Base-by-base conservation (phyloP, 2,113 vertebrate species). In the Tupaia chinensis region DNA sequence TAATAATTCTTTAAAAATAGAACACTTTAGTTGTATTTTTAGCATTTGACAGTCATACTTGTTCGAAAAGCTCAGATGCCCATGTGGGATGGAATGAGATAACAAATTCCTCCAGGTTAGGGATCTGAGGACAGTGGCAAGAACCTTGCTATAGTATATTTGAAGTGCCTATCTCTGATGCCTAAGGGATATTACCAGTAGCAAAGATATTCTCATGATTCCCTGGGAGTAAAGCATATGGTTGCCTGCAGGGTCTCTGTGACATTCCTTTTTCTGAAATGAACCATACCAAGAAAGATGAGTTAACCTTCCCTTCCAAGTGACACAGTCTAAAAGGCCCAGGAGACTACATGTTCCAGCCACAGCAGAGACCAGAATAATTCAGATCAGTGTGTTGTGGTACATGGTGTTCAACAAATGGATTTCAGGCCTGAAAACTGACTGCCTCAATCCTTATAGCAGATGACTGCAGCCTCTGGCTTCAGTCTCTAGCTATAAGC, bases 261-360 rank as follows among this genome's bases (percentile, higher is more conserved):
- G 61, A 80, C 20, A 79, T 5, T 61, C 66, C 79, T 84, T 95
- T 87, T 92, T 56, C 54, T 84, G 15, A 76, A 83, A 90, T 76
- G 20, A 96, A 23, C 23, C 56, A 90, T 10, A 85, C 32, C 77
- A 77, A 72, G 44, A 53, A 88, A 53, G 19, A 17, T 77, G 94
- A 82, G 60, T 32, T 84, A 95, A 89, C 27, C 54, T 32, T 72
- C 87, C 68, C 85, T 72, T 84, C 73, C 65, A 89, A 92, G 83
- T 9, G 27, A 5, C 54, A 58, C 54, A 92, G 77, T 73, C 32
- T 87, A 73, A 79, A 0, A 85, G 53, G 63, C 16, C 44, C 63
- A 53, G 29, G 12, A 89, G 8, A 96, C 87, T n/a, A 78, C 8
- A 54, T 81, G 22, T 63, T 29, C 72, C 68, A 16, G 65, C 29